Conservation (phyloP, 2,797 vertebrate species). For the Knipowitschia caucasica region DNA sequence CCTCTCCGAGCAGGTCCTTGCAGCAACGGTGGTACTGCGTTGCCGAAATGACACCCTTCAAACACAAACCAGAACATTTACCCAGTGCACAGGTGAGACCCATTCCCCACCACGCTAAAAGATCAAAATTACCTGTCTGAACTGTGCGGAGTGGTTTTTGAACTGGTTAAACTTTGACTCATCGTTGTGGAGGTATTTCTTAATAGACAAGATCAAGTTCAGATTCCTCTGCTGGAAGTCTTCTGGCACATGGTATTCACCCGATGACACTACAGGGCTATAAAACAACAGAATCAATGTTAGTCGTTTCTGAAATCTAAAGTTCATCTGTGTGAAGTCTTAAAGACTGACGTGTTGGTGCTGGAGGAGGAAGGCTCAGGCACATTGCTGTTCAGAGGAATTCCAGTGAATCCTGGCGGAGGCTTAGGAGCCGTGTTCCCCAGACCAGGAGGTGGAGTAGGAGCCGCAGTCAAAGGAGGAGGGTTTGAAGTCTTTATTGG, state of each 20-base stretch:
- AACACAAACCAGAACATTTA: conserved; percentile 5
- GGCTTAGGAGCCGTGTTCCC: conserved; percentile 82
- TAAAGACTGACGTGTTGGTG: conserved; percentile 74
- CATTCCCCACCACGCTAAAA: neutral
- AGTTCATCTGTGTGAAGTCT: neutral
- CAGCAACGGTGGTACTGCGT: conserved; percentile 91
- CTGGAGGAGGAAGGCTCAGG: conserved; percentile 71
- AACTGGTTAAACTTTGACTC: conserved; percentile 93
- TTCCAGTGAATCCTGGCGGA: conserved; percentile 90
- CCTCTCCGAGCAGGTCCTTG: conserved; percentile 88
- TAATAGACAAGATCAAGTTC: conserved; percentile 92
- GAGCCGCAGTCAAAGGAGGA: conserved; percentile 48
- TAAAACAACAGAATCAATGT: neutral
- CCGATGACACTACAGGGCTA: conserved; percentile 64
- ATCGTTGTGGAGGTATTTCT: conserved; percentile 85
- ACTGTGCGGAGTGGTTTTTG: conserved; percentile 92
- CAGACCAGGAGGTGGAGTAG: conserved; percentile 82
- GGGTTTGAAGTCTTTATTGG: conserved; percentile 73
- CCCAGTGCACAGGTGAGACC: neutral
- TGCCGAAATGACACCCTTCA: conserved; percentile 87
- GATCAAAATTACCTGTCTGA: conserved; percentile 84
- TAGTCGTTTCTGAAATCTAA: neutral
- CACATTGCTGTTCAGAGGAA: conserved; percentile 81
- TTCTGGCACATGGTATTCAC: conserved; percentile 85
- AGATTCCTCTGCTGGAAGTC: conserved; percentile 94